Evolutionary conservation across 1,140 invertebrate species (phyloP), one percentile per base, ranked within the genome.

Genomic region (Drosophila pseudoobscura): DNA sequence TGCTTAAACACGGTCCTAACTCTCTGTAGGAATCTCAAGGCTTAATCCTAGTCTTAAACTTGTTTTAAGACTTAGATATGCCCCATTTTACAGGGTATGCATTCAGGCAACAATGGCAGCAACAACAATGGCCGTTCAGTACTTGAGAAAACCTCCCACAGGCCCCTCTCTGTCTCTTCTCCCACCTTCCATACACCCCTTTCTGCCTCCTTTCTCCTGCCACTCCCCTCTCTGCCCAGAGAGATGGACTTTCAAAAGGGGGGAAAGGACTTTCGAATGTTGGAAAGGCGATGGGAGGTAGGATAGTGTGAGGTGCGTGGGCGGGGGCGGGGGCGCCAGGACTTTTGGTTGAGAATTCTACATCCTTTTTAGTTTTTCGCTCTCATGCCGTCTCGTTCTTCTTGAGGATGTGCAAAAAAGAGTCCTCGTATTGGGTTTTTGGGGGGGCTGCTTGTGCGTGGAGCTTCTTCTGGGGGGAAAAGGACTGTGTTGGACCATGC

Each of bases 361-460:
- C 47, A 71, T 71, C 66, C 68, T 52, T 71, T 71, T 26, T 69
- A 66, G 66, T 69, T 56, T 72, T 47, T 50, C 45, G 46, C 4
- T 47, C 7, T 13, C 2, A 3, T 11, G 31, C 56, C 39, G 17
- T 35, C 31, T 35, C 35, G 1, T 72, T 61, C 43, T 20, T 17
- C 50, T 72, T 51, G 17, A 45, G n/a, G 26, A 55, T 53, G 41
- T 52, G 20, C 20, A 43, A 35, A 43, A 75, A 75, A 50, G 80
- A 87, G 69, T 87, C 69, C 58, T 87, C 69, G 55, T 85, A 87
- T 85, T 85, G 69, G 74, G 60, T 75, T 82, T 83, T 65, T 75
- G 57, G 51, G 57, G 55, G 55, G 73, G 24, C 24, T 5, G 24
- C 24, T 20, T 20, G 51, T 77, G 54, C 53, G 51, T 59, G 63